Evolutionary conservation across 2,797 vertebrate genomes (phyloP), one percentile per base, ranked within the genome.

Genomic region (Siniperca undulata): DNA sequence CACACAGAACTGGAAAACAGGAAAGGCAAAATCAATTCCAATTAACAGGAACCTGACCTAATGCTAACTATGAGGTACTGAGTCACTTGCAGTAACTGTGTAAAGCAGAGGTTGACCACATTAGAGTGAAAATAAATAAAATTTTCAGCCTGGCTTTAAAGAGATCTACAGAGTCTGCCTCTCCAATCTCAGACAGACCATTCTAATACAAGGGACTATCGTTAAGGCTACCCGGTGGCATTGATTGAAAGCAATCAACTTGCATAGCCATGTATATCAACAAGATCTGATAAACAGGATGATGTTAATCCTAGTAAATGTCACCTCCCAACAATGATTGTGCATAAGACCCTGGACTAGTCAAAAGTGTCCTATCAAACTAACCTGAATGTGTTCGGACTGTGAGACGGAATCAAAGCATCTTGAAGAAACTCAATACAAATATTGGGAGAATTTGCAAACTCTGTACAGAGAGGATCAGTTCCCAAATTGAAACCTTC

Each of bases 1-100:
- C 80, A 79, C 81, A 78, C 68, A 81, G 65, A 86, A 73, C 40
- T 78, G 73, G 81, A 72, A 74, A 87, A 81, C 64, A 68, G 70
- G 79, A 85, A 90, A 82, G 81, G 70, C 70, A 20, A 91, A 91
- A 93, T 93, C 87, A 87, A 91, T 93, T 92, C 78, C 83, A 88
- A 92, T 93, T 88, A 91, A 79, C 81, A 79, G 76, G 80, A 86
- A 60, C 65, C 82, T 82, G 86, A 85, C 85, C 80, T 81, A 64
- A 80, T 71, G 78, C 82, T 89, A 90, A 90, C 79, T 74, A 81
- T 82, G 73, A 85, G 72, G 56, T 69, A 74, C 80, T 69, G 61
- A 85, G 86, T 85, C 83, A 68, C 78, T 85, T 68, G 76, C 71
- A 70, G 74, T 78, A 82, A 83, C 83, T 75, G 81, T 44, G 61